Base-by-base conservation (phyloP, 2,888 invertebrate species). In the Calameuta pallipes region DNA sequence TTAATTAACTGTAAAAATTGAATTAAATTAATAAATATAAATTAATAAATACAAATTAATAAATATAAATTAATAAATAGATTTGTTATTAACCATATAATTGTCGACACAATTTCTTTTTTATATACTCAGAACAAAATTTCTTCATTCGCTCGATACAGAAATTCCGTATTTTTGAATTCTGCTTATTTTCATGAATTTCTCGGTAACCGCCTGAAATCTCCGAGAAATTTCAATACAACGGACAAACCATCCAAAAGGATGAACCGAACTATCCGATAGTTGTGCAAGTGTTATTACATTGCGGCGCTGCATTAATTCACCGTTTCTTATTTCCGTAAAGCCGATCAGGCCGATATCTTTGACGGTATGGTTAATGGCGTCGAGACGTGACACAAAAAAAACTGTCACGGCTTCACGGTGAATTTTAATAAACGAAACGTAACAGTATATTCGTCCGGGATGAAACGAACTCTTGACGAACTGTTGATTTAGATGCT, bases 401-500 rank as follows among this genome's bases (percentile, higher is more conserved):
- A 34, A 56, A 56, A 56, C 15, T 73, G 73, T 68, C 68, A 36
- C 30, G 23, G 35, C 76, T 76, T 77, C 77, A 77, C 77, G 77
- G 74, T 77, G 33, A 74, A 77, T 77, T 77, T 77, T 77, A 74
- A 77, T 74, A 77, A 77, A 73, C 69, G 74, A 77, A 77, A 73
- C 30, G 30, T 33, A 71, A 31, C 71, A 71, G 34, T 71, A 31
- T 31, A 34, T 71, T 74, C 73, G 34, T 78, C 41, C 37, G 30
- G 78, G 75, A 74, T 71, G 56, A 2, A 56, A 56, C 56, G 56
- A 56, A 56, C 23, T 56, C 56, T 56, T 75, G 35, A 69, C 74
- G 69, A 37, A 73, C 68, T 82, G 79, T 82, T 80, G 80, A 81
- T 81, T 80, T 76, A 81, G 79, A 74, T 75, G 77, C 75, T 76